phyloP scores from a whole-genome alignment of 2,888 invertebrate genomes.

The Leptura quadrifasciata region DNA sequence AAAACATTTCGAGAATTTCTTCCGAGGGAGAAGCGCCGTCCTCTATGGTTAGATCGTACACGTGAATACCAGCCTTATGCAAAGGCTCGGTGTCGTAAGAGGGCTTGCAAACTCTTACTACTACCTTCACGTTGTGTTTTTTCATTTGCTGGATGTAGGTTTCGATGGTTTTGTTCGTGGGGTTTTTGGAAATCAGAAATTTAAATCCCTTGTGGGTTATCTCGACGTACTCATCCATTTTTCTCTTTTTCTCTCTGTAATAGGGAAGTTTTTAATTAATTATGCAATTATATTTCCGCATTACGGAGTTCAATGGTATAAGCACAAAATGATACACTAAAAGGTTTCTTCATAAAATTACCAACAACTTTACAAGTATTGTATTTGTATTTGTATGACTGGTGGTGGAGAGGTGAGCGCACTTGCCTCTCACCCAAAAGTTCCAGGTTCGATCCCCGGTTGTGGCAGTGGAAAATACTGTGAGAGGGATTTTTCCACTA shows the following conservation, averaged over 20 bases:
- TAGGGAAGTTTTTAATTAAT: background rate
- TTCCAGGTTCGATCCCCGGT: too few relatives aligned
- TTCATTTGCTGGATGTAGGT: conserved; percentile 58
- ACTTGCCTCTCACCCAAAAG: too few relatives aligned
- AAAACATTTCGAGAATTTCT: conserved; percentile 54
- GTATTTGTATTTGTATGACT: too few relatives aligned
- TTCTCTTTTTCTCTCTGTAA: background rate
- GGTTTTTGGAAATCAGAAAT: conserved; percentile 60
- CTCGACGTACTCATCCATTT: conserved; percentile 52
- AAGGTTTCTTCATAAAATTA: too few relatives aligned
- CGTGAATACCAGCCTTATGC: conserved; percentile 56
- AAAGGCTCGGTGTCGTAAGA: conserved; percentile 56
- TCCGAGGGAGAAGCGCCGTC: conserved; percentile 59
- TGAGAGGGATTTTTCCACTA: too few relatives aligned
- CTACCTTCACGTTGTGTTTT: conserved; percentile 55
- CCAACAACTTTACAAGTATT: too few relatives aligned
- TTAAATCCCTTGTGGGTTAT: conserved; percentile 57
- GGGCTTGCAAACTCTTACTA: conserved; percentile 60
- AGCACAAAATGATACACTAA: too few relatives aligned
- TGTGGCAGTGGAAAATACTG: too few relatives aligned
- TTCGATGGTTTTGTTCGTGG: conserved; percentile 55
- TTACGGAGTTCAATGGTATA: too few relatives aligned
- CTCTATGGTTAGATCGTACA: conserved; percentile 57
- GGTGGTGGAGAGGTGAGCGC: too few relatives aligned
- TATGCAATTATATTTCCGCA: too few relatives aligned